These are phyloP conservation scores for Pyrochroa serraticornis DNA, from an alignment of 2,888 invertebrate species.

Conservation along the genomic window DNA sequence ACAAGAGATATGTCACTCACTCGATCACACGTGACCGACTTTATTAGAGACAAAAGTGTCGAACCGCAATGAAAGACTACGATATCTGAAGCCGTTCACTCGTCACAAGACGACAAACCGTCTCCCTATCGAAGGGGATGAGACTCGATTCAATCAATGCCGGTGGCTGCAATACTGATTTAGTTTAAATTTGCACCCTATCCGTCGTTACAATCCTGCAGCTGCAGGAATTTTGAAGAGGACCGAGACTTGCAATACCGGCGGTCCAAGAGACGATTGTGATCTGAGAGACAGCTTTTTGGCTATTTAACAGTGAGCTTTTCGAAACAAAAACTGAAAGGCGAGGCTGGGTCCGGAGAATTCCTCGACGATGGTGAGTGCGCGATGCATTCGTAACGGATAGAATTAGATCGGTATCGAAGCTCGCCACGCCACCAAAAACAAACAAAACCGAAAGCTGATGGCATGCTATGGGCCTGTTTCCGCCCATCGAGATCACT, in stretches of 20 bases:
- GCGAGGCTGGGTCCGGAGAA: conserved; percentile 19
- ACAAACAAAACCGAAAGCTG: conserved; percentile 30
- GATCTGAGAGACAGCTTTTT: too few relatives aligned
- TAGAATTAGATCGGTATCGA: conserved; percentile 30
- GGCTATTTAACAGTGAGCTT: conserved; percentile 4
- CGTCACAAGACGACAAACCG: conserved; percentile 20
- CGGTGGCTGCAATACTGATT: too few relatives aligned
- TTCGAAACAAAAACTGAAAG: conserved; percentile 27
- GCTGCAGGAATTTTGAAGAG: too few relatives aligned
- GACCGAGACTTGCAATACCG: too few relatives aligned
- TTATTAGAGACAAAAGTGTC: conserved; percentile 54
- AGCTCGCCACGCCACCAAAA: conserved; percentile 29
- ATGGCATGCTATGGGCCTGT: conserved; percentile 33
- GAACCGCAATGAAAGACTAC: conserved; percentile 34
- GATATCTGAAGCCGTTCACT: conserved; percentile 26
- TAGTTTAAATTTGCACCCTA: too few relatives aligned
- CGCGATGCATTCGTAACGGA: conserved; percentile 34
- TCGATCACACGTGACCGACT: conserved; percentile 58
- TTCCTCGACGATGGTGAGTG: conserved; percentile 24
- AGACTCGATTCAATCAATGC: too few relatives aligned
- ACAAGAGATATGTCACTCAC: conserved; percentile 57
- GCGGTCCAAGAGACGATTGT: too few relatives aligned
- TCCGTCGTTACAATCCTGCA: too few relatives aligned
- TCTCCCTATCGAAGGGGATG: neutral
- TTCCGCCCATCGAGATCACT: conserved; percentile 36